Evolutionary conservation across 2,888 invertebrate species (phyloP).

Genomic region (Tetranychus piercei): DNA sequence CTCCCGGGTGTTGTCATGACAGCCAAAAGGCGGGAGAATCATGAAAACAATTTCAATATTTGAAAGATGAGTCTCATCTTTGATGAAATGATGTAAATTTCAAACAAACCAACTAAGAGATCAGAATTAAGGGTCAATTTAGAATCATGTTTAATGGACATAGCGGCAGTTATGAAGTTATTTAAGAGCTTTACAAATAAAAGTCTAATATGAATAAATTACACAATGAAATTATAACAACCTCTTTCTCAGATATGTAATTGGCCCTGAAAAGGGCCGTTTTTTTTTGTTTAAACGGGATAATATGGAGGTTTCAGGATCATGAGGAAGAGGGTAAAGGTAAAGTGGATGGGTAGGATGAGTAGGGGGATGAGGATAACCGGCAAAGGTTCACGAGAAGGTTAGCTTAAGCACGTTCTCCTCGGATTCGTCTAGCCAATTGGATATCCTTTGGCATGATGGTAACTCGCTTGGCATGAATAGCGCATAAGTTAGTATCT

Average conservation of each 20-base stretch:
- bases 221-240: neutral
- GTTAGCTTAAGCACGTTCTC: slow-evolving; percentile 60
- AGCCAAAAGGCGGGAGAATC: too few relatives aligned
- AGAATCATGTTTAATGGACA: neutral
- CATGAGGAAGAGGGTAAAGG: neutral
- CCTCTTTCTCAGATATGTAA: neutral
- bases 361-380: neutral
- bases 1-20: too few relatives aligned
- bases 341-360: neutral
- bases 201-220: slow-evolving; percentile 14
- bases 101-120: too few relatives aligned
- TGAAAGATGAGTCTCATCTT: too few relatives aligned
- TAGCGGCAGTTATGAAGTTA: neutral
- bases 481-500: slow-evolving; percentile 92
- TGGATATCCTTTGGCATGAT: slow-evolving; percentile 97
- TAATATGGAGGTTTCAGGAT: neutral
- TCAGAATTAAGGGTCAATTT: neutral
- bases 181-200: neutral
- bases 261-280: neutral
- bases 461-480: slow-evolving; percentile 88
- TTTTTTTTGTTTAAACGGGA: neutral
- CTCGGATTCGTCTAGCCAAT: slow-evolving; percentile 83
- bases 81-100: too few relatives aligned
- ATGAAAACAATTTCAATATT: too few relatives aligned
- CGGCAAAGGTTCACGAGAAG: neutral